Evolutionary conservation across 2,888 invertebrate species (phyloP), one percentile per base, ranked within the genome.

Genomic region (Neria commutata): DNA sequence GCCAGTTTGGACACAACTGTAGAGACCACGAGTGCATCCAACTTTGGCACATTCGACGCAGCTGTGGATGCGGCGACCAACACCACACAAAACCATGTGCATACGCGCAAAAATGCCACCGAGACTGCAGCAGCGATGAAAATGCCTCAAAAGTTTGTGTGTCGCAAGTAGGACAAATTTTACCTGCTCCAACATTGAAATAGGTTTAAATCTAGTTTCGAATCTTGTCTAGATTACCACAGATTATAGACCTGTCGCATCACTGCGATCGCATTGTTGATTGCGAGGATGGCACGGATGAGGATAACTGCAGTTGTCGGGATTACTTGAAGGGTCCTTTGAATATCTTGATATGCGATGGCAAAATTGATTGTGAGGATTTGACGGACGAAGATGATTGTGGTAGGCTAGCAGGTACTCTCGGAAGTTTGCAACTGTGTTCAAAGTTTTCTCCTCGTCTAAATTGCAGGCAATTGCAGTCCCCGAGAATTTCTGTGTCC

Each of bases 221-320:
- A 14, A n/a, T 14, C 8, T n/a, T 42, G 5, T 42, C 51, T n/a
- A 91, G 91, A 61, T 85, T 91, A 67, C 74, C 84, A 0, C 91
- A 93, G 81, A 83, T 81, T 8, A 85, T 92, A 57, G 83, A 88
- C 0, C 78, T 83, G 23, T 67, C 75, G 2, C 83, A 86, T 66
- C 85, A 86, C 25, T 94, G 94, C 76, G 85, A 94, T 72, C 86
- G 85, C 45, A 82, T 85, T 58, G 80, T 86, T 17, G 91, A 94
- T 72, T 94, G 94, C 76, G 91, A 92, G 80, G 94, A 94, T 81
- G 90, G 89, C 3, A 89, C 89, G 0, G 94, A 94, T 77, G 94
- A 94, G 81, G 75, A 84, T 4, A 82, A 85, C 60, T 94, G 94
- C 74, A 85, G 84, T 1, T 93, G 93, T 73, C 83, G 82, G n/a